Percentiles rank a stretch among this genome's conserved stretches.
Evolutionary conservation across 2,797 vertebrate genomes (phyloP).

Genomic region (Poeciliopsis gracilis): DNA sequence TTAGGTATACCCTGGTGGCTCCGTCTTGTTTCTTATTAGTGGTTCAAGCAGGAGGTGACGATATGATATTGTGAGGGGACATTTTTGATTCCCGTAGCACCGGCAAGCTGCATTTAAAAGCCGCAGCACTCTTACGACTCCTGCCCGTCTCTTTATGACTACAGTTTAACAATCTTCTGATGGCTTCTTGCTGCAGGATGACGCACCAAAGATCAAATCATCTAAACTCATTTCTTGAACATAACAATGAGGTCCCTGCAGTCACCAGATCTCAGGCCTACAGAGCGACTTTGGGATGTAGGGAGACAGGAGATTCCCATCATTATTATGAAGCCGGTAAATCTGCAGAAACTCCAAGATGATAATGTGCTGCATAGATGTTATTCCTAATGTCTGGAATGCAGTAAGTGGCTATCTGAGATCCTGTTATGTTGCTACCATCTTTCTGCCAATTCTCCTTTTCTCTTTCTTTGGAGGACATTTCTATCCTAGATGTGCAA

Average conservation of each 20-base stretch:
- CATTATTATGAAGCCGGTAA: neutral
- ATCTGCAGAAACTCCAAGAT: neutral
- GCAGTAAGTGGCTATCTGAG: neutral
- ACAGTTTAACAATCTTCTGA: neutral
- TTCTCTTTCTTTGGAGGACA: neutral
- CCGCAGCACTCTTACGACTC: too few species aligned
- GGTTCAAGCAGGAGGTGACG: neutral
- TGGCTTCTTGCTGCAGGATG: neutral
- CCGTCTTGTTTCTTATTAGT: neutral
- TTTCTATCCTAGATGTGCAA: neutral
- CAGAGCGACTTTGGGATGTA: neutral
- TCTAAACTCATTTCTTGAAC: neutral
- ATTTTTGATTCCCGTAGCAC: neutral
- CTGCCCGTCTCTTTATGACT: neutral
- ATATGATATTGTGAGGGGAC: neutral
- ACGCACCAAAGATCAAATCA: neutral
- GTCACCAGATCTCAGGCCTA: neutral
- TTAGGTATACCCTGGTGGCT: neutral
- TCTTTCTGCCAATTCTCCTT: neutral
- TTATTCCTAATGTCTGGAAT: neutral
- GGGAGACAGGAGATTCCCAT: neutral
- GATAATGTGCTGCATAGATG: neutral
- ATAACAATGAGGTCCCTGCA: neutral
- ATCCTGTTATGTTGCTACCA: neutral
- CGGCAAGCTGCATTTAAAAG: neutral